Percentiles rank a stretch among this genome's conserved stretches.
Evolutionary conservation across 1,140 invertebrate genomes (phyloP).

Genomic region (Teleogryllus occipitalis): DNA sequence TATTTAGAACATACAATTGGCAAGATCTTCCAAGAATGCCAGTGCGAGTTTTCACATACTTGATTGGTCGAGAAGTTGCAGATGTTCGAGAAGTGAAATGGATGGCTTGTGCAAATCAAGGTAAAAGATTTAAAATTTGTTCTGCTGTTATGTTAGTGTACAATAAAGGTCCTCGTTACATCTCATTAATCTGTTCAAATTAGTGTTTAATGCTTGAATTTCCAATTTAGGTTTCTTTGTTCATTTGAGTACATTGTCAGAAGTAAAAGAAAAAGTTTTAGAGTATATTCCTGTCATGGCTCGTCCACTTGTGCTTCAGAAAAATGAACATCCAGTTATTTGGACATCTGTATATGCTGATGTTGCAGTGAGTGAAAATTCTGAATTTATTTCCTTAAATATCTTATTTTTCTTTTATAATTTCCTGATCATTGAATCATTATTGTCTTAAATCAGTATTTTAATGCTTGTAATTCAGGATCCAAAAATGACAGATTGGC

Average conservation of each 20-base stretch:
- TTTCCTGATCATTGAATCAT: neutral
- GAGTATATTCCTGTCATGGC: conserved; percentile 88
- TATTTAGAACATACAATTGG: conserved; percentile 86
- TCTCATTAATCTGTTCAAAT: no score
- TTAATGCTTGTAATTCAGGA: conserved; percentile 47
- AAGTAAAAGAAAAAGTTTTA: conserved; percentile 89
- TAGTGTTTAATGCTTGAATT: neutral
- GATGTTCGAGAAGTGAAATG: conserved; percentile 65
- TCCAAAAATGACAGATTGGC: conserved; percentile 79
- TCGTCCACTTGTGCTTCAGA: conserved; percentile 70
- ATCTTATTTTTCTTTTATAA: conserved; percentile 17
- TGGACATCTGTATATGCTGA: conserved; percentile 93
- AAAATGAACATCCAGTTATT: conserved; percentile 67
- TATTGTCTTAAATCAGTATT: neutral
- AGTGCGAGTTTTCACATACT: conserved; percentile 93
- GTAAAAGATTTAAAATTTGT: conserved; percentile 33
- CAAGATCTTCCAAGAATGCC: conserved; percentile 54
- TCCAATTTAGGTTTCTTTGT: conserved; percentile 74
- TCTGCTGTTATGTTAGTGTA: conserved; percentile 15
- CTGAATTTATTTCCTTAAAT: conserved; percentile 18
- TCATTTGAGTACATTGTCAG: conserved; percentile 83
- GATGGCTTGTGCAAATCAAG: conserved; percentile 94
- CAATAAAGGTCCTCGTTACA: no score
- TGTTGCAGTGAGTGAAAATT: conserved; percentile 54
- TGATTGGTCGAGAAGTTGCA: conserved; percentile 84